A percentile compares a stretch with the other conserved stretches of the same genome.
phyloP scores from a whole-genome alignment of 2,888 invertebrate genomes.

The Plagodis pulveraria region DNA sequence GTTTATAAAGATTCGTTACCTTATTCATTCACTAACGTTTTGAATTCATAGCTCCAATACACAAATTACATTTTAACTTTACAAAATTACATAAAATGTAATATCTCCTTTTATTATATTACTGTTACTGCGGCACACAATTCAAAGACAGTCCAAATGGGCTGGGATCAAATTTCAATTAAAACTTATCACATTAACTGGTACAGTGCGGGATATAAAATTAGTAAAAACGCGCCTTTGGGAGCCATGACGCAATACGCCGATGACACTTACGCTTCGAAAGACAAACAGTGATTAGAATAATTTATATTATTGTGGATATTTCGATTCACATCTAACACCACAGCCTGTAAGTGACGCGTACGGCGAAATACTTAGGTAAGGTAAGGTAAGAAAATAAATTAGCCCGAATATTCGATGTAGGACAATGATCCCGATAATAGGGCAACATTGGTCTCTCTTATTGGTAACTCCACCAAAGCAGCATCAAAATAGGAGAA shows the following conservation, averaged over 20 bases:
- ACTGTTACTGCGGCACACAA: conserved; percentile 3
- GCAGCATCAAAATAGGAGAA: too few relatives aligned
- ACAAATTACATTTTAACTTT: too few relatives aligned
- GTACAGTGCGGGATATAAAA: conserved; percentile 47
- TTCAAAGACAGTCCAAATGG: conserved; percentile 19
- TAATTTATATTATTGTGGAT: neutral
- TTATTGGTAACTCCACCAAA: too few relatives aligned
- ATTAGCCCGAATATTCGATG: too few relatives aligned
- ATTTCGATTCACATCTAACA: neutral
- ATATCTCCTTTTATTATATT: neutral
- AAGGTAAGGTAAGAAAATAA: too few relatives aligned
- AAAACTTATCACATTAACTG: conserved; percentile 72
- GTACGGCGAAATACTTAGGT: too few relatives aligned
- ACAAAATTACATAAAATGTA: too few relatives aligned
- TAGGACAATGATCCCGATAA: too few relatives aligned
- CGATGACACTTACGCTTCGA: conserved; percentile 10
- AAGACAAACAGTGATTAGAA: conserved; percentile 7
- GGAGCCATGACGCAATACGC: conserved; percentile 41
- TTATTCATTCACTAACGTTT: too few relatives aligned
- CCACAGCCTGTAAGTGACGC: neutral
- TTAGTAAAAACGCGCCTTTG: conserved; percentile 71
- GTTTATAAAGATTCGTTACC: too few relatives aligned
- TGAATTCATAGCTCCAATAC: too few relatives aligned
- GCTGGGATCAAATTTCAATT: conserved; percentile 76
- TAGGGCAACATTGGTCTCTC: too few relatives aligned